phyloP scores from a whole-genome alignment of 2,113 vertebrate species.

The Dasypus novemcinctus region DNA sequence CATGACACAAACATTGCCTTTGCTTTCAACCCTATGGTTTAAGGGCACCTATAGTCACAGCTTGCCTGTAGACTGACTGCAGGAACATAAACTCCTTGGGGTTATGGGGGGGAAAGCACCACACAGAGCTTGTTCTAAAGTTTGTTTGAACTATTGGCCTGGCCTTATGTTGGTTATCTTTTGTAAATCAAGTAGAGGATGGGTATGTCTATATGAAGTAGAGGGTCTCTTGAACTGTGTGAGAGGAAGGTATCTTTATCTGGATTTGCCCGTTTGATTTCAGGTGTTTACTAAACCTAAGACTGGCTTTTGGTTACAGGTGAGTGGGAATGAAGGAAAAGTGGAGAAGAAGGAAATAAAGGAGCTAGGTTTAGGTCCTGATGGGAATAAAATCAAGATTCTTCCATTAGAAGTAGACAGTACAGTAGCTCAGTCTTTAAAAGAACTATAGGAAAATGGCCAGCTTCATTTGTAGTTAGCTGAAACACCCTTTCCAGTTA shows the following conservation, averaged over 20 bases:
- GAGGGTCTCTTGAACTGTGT: not conserved
- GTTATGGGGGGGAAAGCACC: not conserved
- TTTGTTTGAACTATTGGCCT: not conserved
- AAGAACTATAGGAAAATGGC: not conserved
- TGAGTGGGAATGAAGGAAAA: not conserved
- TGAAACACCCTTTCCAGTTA: not conserved
- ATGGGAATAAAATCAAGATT: not conserved
- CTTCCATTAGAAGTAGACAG: not conserved
- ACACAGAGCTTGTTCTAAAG: not conserved
- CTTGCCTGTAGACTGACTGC: not conserved
- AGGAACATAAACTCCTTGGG: slow-evolving; percentile 14
- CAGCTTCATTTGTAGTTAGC: not conserved
- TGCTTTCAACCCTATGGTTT: not conserved
- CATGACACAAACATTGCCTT: not conserved
- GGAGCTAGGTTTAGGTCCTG: not conserved
- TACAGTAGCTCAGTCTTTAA: slow-evolving; percentile 26
- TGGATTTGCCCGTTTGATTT: not conserved
- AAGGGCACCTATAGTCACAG: not conserved
- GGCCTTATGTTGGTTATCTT: slow-evolving; percentile 17
- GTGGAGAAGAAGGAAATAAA: not conserved
- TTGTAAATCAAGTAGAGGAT: not conserved
- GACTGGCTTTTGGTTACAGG: not conserved
- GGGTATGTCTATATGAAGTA: not conserved
- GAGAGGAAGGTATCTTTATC: not conserved
- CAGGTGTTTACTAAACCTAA: not conserved